Percentiles rank a stretch among this genome's conserved stretches.
Conservation (phyloP, 2,888 invertebrate genomes). For the Monopis laevigella region DNA sequence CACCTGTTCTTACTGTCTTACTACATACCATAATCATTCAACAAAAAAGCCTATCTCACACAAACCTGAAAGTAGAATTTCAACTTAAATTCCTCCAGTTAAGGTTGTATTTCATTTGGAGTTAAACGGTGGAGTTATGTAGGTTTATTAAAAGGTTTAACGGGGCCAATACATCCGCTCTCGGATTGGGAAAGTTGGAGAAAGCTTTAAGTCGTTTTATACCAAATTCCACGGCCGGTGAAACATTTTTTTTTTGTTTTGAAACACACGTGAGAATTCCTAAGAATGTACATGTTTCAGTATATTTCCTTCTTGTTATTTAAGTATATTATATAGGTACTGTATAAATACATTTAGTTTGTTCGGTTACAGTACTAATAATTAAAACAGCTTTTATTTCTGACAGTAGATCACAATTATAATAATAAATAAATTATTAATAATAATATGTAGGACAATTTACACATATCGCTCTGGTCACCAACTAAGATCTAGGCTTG, state of each 20-base stretch:
- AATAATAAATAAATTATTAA: no score
- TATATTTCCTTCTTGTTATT: no score
- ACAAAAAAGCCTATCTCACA: not conserved
- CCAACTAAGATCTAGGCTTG: no score
- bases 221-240: constrained; percentile 48
- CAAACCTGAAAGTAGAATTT: constrained; percentile 13
- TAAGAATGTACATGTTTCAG: no score
- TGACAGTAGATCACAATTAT: no score
- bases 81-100: constrained; percentile 11
- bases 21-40: constrained; percentile 5
- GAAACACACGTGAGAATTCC: not conserved
- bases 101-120: constrained; percentile 13
- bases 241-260: constrained; percentile 37
- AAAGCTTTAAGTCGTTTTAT: constrained; percentile 34
- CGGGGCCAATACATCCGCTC: constrained; percentile 44
- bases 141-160: constrained; percentile 23
- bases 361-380: no score
- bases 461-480: no score
- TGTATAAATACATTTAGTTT: no score
- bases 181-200: constrained; percentile 50
- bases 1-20: constrained; percentile 30
- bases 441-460: no score
- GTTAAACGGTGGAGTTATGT: constrained; percentile 17
- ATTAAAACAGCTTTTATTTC: no score
- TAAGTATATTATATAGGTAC: no score